Conservation (phyloP, 1,140 invertebrate species). For the Dendroctonus valens region DNA sequence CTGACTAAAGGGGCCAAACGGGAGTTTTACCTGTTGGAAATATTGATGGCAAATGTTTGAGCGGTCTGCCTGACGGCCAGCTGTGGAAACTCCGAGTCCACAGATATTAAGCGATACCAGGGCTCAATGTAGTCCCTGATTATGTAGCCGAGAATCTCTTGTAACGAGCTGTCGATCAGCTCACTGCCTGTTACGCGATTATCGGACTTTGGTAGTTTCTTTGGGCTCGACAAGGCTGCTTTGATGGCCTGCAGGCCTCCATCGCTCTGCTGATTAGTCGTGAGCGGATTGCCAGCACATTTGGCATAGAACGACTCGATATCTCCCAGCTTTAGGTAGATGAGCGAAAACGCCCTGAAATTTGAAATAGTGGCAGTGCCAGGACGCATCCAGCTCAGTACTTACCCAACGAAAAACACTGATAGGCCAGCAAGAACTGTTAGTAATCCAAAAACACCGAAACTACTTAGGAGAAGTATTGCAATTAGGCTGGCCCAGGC, state of each 20-base stretch:
- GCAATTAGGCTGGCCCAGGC: slow-evolving; percentile 45
- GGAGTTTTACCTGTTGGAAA: slow-evolving; percentile 53
- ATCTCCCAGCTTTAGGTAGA: slow-evolving; percentile 46
- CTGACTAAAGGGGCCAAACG: too few species aligned
- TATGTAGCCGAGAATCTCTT: slow-evolving; percentile 61
- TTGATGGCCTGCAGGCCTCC: slow-evolving; percentile 44
- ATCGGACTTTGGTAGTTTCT: slow-evolving; percentile 45
- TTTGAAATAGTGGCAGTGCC: neutral
- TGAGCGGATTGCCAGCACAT: slow-evolving; percentile 46
- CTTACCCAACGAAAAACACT: slow-evolving; percentile 45
- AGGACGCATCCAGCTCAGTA: neutral
- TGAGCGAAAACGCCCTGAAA: slow-evolving; percentile 44
- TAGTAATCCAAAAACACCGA: slow-evolving; percentile 43
- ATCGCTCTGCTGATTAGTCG: slow-evolving; percentile 37
- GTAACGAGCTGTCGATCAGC: slow-evolving; percentile 50
- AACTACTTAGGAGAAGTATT: slow-evolving; percentile 42
- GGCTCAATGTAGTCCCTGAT: slow-evolving; percentile 74
- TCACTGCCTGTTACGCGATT: slow-evolving; percentile 49
- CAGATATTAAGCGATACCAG: slow-evolving; percentile 65
- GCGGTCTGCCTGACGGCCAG: slow-evolving; percentile 55
- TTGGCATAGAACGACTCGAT: slow-evolving; percentile 46
- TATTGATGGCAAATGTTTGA: slow-evolving; percentile 59
- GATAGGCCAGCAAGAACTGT: slow-evolving; percentile 36
- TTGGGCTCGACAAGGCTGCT: slow-evolving; percentile 39
- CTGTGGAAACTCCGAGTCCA: slow-evolving; percentile 56